A percentile compares a stretch with the other conserved stretches of the same genome.
Evolutionary conservation across 2,797 vertebrate genomes (phyloP).

Genomic region (Corythornis leucogaster): DNA sequence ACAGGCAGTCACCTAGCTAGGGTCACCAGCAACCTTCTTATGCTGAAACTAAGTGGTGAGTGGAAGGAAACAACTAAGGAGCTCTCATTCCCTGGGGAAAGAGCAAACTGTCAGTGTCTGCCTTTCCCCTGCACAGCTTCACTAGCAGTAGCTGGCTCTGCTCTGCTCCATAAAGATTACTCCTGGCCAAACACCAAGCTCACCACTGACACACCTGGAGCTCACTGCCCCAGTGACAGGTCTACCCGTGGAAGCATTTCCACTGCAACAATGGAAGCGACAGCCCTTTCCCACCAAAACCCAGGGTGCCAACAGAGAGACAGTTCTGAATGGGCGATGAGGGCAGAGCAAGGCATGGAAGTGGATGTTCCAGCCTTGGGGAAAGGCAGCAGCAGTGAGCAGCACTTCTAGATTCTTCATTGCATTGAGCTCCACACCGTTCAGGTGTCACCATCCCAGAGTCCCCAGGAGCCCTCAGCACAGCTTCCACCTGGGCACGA

Average conservation of each 20-base stretch:
- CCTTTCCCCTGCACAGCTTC: not conserved
- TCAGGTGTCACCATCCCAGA: not conserved
- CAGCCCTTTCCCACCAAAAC: not conserved
- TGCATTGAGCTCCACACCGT: accelerated
- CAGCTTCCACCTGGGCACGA: accelerated
- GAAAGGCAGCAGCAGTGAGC: not conserved
- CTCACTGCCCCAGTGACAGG: not conserved
- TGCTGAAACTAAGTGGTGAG: not conserved
- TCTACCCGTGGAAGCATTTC: not conserved
- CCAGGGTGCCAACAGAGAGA: not conserved
- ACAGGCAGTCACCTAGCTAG: no score
- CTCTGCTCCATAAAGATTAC: not conserved
- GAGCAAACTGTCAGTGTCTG: not conserved
- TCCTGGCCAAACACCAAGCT: not conserved
- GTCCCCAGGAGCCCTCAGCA: accelerated
- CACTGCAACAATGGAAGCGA: no score
- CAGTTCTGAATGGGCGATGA: accelerated
- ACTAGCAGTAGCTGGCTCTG: not conserved
- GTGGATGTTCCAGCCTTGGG: not conserved
- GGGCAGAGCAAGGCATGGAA: not conserved
- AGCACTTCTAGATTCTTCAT: not conserved
- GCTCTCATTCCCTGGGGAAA: not conserved
- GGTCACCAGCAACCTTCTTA: not conserved
- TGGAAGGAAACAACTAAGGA: not conserved
- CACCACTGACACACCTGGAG: not conserved